These are phyloP conservation scores for Sebastolobus alascanus DNA, from an alignment of 2,797 vertebrate species.

Conservation along the genomic window DNA sequence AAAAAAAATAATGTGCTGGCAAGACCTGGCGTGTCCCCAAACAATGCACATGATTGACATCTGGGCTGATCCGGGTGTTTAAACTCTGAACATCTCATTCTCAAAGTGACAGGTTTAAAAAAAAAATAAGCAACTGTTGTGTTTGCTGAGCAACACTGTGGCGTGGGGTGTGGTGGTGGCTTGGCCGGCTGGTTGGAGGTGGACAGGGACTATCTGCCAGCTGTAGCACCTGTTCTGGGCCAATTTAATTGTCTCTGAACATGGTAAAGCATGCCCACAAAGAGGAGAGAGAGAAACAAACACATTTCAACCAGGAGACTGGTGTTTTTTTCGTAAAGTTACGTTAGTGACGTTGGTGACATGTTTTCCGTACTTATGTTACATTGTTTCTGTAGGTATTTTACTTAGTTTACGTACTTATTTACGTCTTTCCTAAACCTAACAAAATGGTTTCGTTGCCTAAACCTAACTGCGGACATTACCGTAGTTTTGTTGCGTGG, in stretches of 20 bases:
- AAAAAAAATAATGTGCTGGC: background rate
- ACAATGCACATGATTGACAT: background rate
- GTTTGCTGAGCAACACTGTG: background rate
- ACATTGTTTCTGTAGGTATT: too few relatives aligned
- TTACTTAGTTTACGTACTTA: too few relatives aligned
- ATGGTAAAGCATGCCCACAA: background rate
- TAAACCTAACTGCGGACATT: too few relatives aligned
- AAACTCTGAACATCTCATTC: background rate
- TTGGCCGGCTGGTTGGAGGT: background rate
- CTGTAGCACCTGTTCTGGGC: constrained; percentile 2
- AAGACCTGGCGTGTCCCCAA: background rate
- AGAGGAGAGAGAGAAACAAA: background rate
- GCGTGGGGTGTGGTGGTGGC: too few relatives aligned
- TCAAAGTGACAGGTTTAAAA: background rate
- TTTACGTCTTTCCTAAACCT: too few relatives aligned
- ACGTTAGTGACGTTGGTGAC: too few relatives aligned
- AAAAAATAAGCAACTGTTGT: background rate
- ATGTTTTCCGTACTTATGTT: too few relatives aligned
- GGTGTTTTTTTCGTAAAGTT: too few relatives aligned
- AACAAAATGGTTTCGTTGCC: too few relatives aligned
- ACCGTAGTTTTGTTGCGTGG: too few relatives aligned
- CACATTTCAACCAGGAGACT: too few relatives aligned
- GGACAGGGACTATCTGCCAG: background rate
- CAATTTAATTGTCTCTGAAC: background rate
- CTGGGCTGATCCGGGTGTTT: background rate